phyloP scores from a whole-genome alignment of 2,797 vertebrate genomes.

The Brotula barbata region DNA sequence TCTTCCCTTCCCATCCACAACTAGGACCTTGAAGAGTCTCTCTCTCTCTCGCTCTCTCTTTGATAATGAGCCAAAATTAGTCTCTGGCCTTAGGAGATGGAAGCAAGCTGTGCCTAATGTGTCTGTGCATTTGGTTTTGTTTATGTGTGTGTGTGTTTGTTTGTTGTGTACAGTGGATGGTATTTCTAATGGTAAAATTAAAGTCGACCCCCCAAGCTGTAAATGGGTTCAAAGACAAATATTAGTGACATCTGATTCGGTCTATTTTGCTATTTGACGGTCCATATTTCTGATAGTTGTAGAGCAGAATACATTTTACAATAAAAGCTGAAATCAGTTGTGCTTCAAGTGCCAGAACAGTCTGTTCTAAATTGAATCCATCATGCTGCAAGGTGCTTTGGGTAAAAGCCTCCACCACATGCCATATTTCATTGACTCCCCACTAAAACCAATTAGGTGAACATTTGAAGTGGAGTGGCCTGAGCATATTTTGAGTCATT shows the following conservation, averaged over 20 bases:
- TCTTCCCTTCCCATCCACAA: constrained; percentile 52
- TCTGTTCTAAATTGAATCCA: no score
- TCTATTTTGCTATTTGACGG: neutral
- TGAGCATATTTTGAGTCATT: constrained; percentile 16
- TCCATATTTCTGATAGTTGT: constrained; percentile 7
- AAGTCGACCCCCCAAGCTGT: constrained; percentile 6
- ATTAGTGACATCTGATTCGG: neutral
- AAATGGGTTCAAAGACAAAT: constrained; percentile 30
- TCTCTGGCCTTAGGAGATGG: constrained; percentile 60
- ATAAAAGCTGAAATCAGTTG: no score
- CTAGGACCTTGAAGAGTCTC: constrained; percentile 60
- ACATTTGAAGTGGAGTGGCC: neutral
- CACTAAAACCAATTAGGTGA: neutral
- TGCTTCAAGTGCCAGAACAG: no score
- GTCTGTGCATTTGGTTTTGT: constrained; percentile 39
- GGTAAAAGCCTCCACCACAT: neutral
- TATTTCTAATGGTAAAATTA: constrained; percentile 27
- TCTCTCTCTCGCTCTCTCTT: constrained; percentile 29
- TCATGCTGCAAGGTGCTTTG: no score
- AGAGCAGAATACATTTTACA: neutral
- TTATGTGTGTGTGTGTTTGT: constrained; percentile 38
- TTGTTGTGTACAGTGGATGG: constrained; percentile 40
- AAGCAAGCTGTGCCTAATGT: constrained; percentile 53
- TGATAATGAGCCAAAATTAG: constrained; percentile 68
- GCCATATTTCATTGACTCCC: neutral